Evolutionary conservation across 2,113 vertebrate genomes (phyloP).

Genomic region (Chloroceryle aenea): DNA sequence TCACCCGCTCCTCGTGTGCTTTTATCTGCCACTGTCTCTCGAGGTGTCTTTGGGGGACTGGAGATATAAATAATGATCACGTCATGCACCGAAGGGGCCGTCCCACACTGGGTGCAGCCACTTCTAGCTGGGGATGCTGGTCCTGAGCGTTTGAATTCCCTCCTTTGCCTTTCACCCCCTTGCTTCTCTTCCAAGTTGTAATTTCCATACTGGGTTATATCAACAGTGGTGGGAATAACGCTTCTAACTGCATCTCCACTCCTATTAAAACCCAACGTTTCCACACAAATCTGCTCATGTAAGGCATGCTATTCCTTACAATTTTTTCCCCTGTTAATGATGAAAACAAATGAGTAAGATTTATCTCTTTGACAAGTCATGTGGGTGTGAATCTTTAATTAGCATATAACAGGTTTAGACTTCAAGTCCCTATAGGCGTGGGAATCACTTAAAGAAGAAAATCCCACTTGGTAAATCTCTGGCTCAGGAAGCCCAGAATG

Average conservation of each 20-base stretch:
- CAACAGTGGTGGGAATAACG: constrained; percentile 40
- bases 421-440: constrained; percentile 75
- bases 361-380: constrained; percentile 75
- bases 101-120: neutral
- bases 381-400: constrained; percentile 79
- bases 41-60: neutral
- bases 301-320: constrained; percentile 38
- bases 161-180: constrained; percentile 9
- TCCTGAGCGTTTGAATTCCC: neutral
- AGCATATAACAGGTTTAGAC: constrained; percentile 80
- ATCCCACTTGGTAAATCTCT: constrained; percentile 63
- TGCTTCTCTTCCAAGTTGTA: constrained; percentile 13
- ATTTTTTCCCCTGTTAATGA: constrained; percentile 45
- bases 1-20: neutral
- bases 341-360: constrained; percentile 72
- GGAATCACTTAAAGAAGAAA: constrained; percentile 73
- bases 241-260: constrained; percentile 9
- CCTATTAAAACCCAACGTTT: constrained; percentile 40
- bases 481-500: constrained; percentile 61
- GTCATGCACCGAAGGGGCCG: neutral
- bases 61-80: neutral
- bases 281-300: constrained; percentile 47
- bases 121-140: neutral
- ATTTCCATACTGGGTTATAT: constrained; percentile 19
- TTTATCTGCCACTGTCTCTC: neutral